Base-by-base conservation (phyloP, 2,888 invertebrate species). In the Dasysyrphus tricinctus region DNA sequence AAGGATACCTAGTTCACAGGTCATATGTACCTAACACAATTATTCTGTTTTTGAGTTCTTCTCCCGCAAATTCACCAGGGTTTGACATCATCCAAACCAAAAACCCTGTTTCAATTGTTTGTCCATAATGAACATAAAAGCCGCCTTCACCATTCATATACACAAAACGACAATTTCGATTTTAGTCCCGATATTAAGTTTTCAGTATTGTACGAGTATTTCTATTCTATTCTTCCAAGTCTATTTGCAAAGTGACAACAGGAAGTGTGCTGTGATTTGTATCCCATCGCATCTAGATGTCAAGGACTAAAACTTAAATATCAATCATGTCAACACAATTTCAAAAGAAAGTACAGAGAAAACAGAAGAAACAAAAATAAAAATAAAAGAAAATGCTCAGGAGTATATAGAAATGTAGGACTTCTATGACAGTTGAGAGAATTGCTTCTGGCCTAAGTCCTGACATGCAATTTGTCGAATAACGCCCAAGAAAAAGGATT, bases 401-500 rank as follows among this genome's bases (percentile, higher is more conserved):
- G 34, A 51, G 67, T 37, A 57, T 29, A 59, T 6, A 24, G 24
- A 14, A 42, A 42, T 57, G 24, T 42, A 42, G 12, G 59, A 59
- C 74, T n/a, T n/a, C n/a, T 61, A 57, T 47, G 47, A 70, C 51
- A 74, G 54, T 14, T 32, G 49, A 54, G 37, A 49, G 54, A 78
- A 70, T 39, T 16, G 74, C 85, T 85, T 77, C 85, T 85, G 74
- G 85, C 73, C 47, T 81, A 81, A 81, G 77, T 80, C 73, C 47
- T 85, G 85, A 85, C 85, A 85, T 85, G 77, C 85, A 85, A 85
- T 85, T 85, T 85, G 85, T 85, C 63, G 81, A 81, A 85, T 85
- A 81, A 74, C 73, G 73, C 69, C 77, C 49, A 81, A 74, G 81
- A 78, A 85, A 44, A 85, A 81, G 81, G 74, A 85, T 81, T 81